A percentile compares a stretch with the other conserved stretches of the same genome.
These are phyloP conservation scores for Macroglossus sobrinus DNA, from an alignment of 2,113 vertebrate genomes.

Conservation along the genomic window DNA sequence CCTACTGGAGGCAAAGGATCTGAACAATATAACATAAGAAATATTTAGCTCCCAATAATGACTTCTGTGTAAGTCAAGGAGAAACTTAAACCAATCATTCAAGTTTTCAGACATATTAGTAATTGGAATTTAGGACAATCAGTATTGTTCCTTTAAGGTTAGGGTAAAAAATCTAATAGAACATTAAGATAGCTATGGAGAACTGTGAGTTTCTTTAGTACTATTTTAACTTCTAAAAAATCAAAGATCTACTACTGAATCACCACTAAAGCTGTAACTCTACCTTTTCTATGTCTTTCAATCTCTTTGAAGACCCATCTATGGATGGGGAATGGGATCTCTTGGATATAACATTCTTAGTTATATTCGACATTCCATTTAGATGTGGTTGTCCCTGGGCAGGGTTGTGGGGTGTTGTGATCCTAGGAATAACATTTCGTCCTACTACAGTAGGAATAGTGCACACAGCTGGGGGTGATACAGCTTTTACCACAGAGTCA, in stretches of 20 bases:
- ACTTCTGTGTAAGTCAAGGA: conserved; percentile 1
- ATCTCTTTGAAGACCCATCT: conserved; percentile 85
- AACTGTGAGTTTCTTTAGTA: not conserved
- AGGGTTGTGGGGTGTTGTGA: conserved; percentile 74
- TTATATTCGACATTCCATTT: conserved; percentile 79
- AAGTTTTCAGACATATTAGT: conserved; percentile 12
- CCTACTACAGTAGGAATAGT: conserved; percentile 82
- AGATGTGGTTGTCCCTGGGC: conserved; percentile 80
- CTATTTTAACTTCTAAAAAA: conserved; percentile 5
- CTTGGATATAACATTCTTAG: conserved; percentile 79
- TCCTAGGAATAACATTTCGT: conserved; percentile 77
- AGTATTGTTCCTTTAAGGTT: not conserved
- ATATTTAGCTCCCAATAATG: not conserved
- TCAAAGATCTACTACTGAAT: not conserved
- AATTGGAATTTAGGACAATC: conserved; percentile 39
- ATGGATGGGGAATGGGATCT: conserved; percentile 82
- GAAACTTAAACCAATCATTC: conserved; percentile 10
- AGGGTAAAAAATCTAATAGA: not conserved
- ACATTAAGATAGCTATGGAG: not conserved
- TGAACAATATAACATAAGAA: not conserved
- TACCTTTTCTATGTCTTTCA: conserved; percentile 86
- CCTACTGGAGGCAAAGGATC: conserved; percentile 58
- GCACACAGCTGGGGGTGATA: conserved; percentile 75
- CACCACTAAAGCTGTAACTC: not conserved
- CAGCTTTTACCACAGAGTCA: conserved; percentile 68